Evolutionary conservation across 2,113 vertebrate species (phyloP).

Genomic region (Oophaga pumilio): DNA sequence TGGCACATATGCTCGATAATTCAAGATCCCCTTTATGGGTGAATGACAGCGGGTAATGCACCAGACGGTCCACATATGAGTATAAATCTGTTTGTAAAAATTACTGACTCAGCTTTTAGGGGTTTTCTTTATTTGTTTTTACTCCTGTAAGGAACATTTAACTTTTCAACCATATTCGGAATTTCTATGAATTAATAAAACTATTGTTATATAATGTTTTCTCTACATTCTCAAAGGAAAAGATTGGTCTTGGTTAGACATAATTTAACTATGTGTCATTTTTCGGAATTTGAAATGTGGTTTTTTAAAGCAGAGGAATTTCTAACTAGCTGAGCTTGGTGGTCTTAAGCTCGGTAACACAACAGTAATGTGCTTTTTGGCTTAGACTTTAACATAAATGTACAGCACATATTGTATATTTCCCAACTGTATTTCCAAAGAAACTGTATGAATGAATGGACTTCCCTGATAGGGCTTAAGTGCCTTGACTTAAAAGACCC

Average conservation of each 20-base stretch:
- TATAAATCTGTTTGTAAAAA: not conserved
- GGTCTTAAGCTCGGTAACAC: conserved; percentile 25
- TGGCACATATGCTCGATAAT: not conserved
- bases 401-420: conserved; percentile 16
- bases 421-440: conserved; percentile 26
- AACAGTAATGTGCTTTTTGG: conserved; percentile 37
- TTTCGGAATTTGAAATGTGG: conserved; percentile 33
- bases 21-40: not conserved
- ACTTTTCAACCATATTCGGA: not conserved
- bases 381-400: not conserved
- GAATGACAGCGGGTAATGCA: not conserved
- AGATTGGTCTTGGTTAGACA: not conserved
- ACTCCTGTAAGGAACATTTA: too few relatives aligned
- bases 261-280: conserved; percentile 32
- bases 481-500: not conserved
- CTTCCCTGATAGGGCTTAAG: conserved; percentile 4
- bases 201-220: conserved; percentile 24
- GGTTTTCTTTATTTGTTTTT: not conserved
- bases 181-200: conserved; percentile 2
- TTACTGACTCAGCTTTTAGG: not conserved
- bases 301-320: conserved; percentile 5
- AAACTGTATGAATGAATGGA: conserved; percentile 23
- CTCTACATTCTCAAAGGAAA: not conserved
- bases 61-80: not conserved
- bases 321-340: conserved; percentile 25